Base-by-base conservation (phyloP, 2,797 vertebrate genomes). In the Morelia viridis region DNA sequence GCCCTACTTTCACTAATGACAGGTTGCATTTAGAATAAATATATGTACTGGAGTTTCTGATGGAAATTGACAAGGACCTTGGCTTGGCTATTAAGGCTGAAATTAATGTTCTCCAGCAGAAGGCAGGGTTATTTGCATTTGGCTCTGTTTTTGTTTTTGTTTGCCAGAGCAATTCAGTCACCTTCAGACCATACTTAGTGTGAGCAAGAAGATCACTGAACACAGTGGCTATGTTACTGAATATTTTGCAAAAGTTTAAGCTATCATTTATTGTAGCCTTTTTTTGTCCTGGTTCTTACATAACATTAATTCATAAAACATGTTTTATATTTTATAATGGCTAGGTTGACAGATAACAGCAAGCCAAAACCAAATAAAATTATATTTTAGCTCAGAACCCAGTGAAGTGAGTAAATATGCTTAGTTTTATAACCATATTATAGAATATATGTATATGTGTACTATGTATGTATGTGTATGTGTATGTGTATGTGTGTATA, bases 21-120 rank as follows among this genome's bases (percentile, higher is more conserved):
- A 80, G 80, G 35, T 8, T 60, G n/a, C 83, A 13, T 53, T 57
- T 89, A 3, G 93, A 94, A 93, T 31, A 46, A 90, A 87, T 76
- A 57, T 57, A 50, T 35, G 62, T 89, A 88, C 62, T 80, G 93
- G 1, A 57, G 83, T 50, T 76, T 35, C 76, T 85, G 50, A 85
- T 41, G 61, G 90, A 85, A 90, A 88, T 89, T 88, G 76, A 87
- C 65, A 46, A 24, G 87, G 13, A 90, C n/a, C 7, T 80, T 92
- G 89, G 61, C 89, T 90, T 56, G 60, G 91, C 91, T 89, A 90
- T 89, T 86, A 76, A 86, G 84, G 50, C 57, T 60, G 83, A 53
- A 92, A 85, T 89, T 85, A 89, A 92, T 92, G 89, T 87, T 56
- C 85, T 90, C 85, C 62, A 86, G n/a, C 60, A 83, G 84, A 90